phyloP scores from a whole-genome alignment of 2,888 invertebrate species.

The Hetaerina titia region DNA sequence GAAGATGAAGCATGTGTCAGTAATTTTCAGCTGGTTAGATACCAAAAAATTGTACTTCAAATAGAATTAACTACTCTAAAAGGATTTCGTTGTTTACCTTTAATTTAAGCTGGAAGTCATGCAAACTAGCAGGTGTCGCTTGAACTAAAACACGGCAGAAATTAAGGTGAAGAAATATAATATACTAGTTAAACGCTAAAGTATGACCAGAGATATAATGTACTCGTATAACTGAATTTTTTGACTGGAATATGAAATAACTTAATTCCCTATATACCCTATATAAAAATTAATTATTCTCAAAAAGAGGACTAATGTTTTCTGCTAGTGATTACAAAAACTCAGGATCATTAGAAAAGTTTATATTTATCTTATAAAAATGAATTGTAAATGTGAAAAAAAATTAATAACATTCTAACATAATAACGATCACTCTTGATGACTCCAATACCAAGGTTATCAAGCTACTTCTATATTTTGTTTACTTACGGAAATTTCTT shows the following conservation, averaged over 20 bases:
- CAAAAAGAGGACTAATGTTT: too few species aligned
- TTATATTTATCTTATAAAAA: too few species aligned
- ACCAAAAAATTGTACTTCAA: neutral
- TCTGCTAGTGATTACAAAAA: too few species aligned
- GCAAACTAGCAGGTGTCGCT: neutral
- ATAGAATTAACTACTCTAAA: neutral
- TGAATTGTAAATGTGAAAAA: too few species aligned
- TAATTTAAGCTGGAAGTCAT: conserved; percentile 39
- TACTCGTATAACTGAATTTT: neutral
- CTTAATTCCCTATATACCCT: neutral
- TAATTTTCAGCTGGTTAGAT: neutral
- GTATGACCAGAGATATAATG: too few species aligned
- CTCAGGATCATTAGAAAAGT: too few species aligned
- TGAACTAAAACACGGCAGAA: neutral
- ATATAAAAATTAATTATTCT: neutral
- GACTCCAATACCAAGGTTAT: too few species aligned
- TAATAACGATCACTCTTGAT: too few species aligned
- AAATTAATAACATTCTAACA: too few species aligned
- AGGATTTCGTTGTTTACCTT: conserved; percentile 53
- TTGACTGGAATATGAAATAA: neutral
- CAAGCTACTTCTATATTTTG: too few species aligned
- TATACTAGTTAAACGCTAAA: neutral
- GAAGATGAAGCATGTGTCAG: neutral
- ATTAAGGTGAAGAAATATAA: neutral
- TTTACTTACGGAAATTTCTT: too few species aligned